Evolutionary conservation across 2,113 vertebrate species (phyloP).

Genomic region (Pteropus alecto): DNA sequence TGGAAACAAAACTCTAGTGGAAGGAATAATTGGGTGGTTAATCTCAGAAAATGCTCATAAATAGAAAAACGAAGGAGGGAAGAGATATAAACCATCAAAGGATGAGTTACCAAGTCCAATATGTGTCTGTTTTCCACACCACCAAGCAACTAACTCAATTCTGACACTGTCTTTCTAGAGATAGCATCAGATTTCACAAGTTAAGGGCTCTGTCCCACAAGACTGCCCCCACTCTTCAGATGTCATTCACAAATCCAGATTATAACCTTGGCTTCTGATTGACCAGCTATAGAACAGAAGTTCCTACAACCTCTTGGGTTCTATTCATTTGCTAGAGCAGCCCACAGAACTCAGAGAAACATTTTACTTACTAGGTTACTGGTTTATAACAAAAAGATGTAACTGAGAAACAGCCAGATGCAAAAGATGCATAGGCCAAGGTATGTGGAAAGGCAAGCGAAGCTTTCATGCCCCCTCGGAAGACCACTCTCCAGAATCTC

Average conservation of each 20-base stretch:
- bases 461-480: neutral
- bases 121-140: neutral
- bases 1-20: neutral
- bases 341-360: neutral
- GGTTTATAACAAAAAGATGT: neutral
- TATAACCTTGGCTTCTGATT: neutral
- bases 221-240: neutral
- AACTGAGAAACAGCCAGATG: neutral
- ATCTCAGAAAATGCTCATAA: neutral
- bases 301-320: neutral
- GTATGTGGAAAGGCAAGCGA: neutral
- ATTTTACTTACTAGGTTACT: neutral
- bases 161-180: neutral
- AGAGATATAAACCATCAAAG: neutral
- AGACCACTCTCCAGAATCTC: neutral
- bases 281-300: neutral
- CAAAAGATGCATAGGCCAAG: neutral
- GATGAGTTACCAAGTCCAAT: neutral
- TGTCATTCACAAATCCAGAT: neutral
- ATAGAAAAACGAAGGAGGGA: neutral
- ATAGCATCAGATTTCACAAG: neutral
- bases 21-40: neutral
- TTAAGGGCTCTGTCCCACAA: neutral
- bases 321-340: neutral
- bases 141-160: neutral